Percentiles rank a stretch among this genome's conserved stretches.
These are phyloP conservation scores for Poecilia picta DNA, from an alignment of 2,797 vertebrate species.

Conservation along the genomic window DNA sequence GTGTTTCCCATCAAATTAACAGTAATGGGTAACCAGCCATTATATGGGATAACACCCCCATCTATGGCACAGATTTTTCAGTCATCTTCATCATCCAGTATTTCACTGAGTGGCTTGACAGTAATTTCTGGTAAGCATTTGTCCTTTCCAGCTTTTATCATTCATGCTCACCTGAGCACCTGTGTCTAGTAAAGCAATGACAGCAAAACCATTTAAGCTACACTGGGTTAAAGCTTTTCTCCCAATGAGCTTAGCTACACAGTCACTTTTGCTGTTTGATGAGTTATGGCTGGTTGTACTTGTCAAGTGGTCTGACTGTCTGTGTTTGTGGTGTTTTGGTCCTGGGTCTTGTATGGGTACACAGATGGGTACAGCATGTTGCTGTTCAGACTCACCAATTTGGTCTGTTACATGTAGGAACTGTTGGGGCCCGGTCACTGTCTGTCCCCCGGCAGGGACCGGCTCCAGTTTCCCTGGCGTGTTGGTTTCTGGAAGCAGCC, in stretches of 20 bases:
- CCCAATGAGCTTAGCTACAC: background rate
- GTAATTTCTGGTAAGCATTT: constrained; percentile 24
- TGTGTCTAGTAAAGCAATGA: constrained; percentile 35
- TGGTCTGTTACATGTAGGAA: background rate
- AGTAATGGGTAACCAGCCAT: constrained; percentile 35
- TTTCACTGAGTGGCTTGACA: background rate
- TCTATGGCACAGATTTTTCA: constrained; percentile 13
- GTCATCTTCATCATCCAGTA: background rate
- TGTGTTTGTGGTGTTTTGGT: background rate
- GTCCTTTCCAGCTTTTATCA: constrained; percentile 34
- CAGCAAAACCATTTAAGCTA: constrained; percentile 36
- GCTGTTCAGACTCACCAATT: no score
- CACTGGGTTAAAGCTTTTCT: constrained; percentile 23
- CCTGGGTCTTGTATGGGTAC: background rate
- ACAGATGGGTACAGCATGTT: no score
- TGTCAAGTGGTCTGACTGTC: no score
- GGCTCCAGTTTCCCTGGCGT: constrained; percentile 20
- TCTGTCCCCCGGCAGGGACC: constrained; percentile 25
- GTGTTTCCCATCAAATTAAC: constrained; percentile 22
- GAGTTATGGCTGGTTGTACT: no score
- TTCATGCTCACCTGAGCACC: constrained; percentile 51
- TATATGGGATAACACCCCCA: constrained; percentile 26
- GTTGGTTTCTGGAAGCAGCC: constrained; percentile 13
- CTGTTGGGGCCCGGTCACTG: background rate
- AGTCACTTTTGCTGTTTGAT: background rate